A percentile compares a stretch with the other conserved stretches of the same genome.
phyloP scores from a whole-genome alignment of 2,888 invertebrate species.

The Ormyrus nitidulus region DNA sequence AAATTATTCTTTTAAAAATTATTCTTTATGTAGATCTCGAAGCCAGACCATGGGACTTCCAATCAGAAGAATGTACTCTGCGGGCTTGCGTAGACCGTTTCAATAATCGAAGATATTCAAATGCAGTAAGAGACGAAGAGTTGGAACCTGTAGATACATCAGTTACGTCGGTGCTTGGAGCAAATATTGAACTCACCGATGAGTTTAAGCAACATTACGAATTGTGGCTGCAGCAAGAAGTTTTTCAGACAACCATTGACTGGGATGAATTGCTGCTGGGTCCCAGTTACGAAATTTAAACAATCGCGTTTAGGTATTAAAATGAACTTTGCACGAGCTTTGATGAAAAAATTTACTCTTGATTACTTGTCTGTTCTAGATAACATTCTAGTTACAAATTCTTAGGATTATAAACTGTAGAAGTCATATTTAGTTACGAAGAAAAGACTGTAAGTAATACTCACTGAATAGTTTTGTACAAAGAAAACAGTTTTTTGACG shows the following conservation, averaged over 20 bases:
- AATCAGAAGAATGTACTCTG: conserved; percentile 97
- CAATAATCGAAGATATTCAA: conserved; percentile 90
- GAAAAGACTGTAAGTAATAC: too few species aligned
- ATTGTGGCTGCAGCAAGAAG: conserved; percentile 97
- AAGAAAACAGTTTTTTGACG: too few species aligned
- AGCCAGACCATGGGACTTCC: conserved; percentile 98
- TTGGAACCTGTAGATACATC: conserved; percentile 86
- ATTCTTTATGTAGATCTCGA: conserved; percentile 84
- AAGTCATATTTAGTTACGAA: too few species aligned
- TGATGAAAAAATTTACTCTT: conserved; percentile 37
- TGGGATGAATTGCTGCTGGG: conserved; percentile 81
- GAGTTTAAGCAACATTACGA: conserved; percentile 96
- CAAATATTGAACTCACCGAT: conserved; percentile 88
- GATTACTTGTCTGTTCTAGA: neutral
- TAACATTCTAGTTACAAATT: too few species aligned
- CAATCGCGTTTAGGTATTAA: conserved; percentile 24
- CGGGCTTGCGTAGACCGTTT: conserved; percentile 96
- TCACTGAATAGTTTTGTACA: too few species aligned
- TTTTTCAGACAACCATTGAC: conserved; percentile 89
- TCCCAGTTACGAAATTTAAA: conserved; percentile 47
- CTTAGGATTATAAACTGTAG: too few species aligned
- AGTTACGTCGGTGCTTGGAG: conserved; percentile 87
- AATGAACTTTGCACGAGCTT: conserved; percentile 20
- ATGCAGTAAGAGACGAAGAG: conserved; percentile 77
- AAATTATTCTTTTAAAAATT: neutral